A percentile compares a stretch with the other conserved stretches of the same genome.
Conservation (phyloP, 2,797 vertebrate species). For the Leptoclinus maculatus region DNA sequence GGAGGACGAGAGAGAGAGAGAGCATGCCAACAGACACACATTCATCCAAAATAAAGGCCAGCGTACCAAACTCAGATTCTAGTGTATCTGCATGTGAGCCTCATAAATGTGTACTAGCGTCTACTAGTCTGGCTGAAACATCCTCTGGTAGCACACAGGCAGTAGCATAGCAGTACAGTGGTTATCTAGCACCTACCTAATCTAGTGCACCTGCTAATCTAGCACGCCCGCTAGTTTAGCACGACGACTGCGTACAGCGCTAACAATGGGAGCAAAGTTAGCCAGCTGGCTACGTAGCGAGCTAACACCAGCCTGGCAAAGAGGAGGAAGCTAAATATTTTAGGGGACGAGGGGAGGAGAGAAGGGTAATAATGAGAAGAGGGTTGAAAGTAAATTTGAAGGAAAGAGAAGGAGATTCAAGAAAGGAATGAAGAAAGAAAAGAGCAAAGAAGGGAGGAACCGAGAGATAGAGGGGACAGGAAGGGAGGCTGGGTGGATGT, state of each 20-base stretch:
- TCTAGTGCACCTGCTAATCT: constrained; percentile 22
- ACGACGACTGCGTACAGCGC: neutral
- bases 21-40: constrained; percentile 27
- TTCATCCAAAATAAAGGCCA: neutral
- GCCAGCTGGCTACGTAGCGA: constrained; percentile 14
- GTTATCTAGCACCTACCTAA: constrained; percentile 10
- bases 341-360: neutral
- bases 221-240: constrained; percentile 25
- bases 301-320: constrained; percentile 27
- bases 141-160: constrained; percentile 22
- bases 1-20: constrained; percentile 22
- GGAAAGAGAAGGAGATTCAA: neutral
- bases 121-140: constrained; percentile 67
- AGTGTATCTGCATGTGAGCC: neutral
- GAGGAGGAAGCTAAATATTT: neutral
- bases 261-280: constrained; percentile 32
- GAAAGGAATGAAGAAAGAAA: neutral
- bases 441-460: neutral
- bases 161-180: constrained; percentile 3
- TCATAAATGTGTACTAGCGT: neutral
- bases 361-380: neutral
- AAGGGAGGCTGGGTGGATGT: constrained; percentile 20
- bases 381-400: neutral
- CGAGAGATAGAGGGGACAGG: neutral
- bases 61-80: neutral